Base-by-base conservation (phyloP, 2,888 invertebrate species). In the Drosophila vallismaia region DNA sequence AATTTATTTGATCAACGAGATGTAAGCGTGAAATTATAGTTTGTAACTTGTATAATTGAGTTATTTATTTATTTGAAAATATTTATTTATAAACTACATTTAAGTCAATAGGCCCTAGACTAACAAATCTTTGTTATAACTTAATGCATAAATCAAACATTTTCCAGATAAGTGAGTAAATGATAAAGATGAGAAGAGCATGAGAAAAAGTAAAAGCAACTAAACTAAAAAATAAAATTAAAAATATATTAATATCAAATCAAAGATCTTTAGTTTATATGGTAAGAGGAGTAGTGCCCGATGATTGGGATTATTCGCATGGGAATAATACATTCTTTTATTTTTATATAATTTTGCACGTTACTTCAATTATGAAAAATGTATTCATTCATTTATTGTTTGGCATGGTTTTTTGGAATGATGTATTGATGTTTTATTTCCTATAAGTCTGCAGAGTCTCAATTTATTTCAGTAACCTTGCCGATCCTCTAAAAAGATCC, bases 51-150 rank as follows among this genome's bases (percentile, higher is more conserved):
- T 56, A 45, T n/a, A 40, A 64, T 68, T 81, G 77, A 67, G 66
- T 26, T 83, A 83, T 83, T 83, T 86, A 82, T 88, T 86, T 82
- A 88, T 86, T 59, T 68, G 42, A 46, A 51, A 58, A 49, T 58
- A 74, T 59, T 58, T 71, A 83, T 87, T 81, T 87, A 76, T 71
- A 77, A 67, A 67, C 24, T 57, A 48, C 12, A 19, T 38, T 54
- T 80, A 84, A 84, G 63, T 53, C 45, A 42, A 40, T 56, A 68
- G 62, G 59, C 49, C 55, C 48, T 81, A 87, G 85, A 86, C 86
- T 83, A 86, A 83, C 84, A 71, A 46, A 62, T 49, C 68, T 55
- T 58, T 76, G 48, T 69, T 74, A 53, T 75, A 66, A 58, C 14
- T 48, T 44, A 53, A 50, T 56, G 62, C 59, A 69, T 69, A 46